phyloP scores from a whole-genome alignment of 2,797 vertebrate species.

The Onychomys arenicola region DNA sequence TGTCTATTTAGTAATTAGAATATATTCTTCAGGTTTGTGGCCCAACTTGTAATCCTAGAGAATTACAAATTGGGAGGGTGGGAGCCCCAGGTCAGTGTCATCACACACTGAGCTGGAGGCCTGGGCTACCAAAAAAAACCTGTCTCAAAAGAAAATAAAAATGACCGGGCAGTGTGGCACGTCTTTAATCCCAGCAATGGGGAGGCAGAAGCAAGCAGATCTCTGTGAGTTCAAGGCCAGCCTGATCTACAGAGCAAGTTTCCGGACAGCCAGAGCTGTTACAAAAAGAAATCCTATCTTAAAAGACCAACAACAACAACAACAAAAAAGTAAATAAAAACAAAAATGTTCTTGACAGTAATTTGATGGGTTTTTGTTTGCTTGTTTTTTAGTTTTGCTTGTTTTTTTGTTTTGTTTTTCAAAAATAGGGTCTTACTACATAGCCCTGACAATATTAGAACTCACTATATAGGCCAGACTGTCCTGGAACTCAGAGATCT shows the following conservation, averaged over 20 bases:
- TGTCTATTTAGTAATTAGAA: slow-evolving; percentile 52
- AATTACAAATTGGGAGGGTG: background rate
- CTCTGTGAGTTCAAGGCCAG: background rate
- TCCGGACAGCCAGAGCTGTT: background rate
- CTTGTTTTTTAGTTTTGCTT: background rate
- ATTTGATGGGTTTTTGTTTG: slow-evolving; percentile 15
- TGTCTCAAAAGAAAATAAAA: background rate
- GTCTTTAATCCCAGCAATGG: background rate
- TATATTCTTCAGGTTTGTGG: background rate
- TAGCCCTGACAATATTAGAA: background rate
- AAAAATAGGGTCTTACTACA: background rate
- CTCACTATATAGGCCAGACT: background rate
- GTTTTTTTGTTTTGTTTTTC: no score
- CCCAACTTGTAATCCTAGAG: background rate
- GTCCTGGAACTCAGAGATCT: background rate
- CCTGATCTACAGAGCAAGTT: background rate
- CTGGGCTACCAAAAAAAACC: background rate
- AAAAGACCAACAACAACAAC: no score
- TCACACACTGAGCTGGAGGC: background rate
- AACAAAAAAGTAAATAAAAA: background rate
- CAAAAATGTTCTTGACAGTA: background rate
- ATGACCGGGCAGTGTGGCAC: background rate
- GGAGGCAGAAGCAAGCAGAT: background rate
- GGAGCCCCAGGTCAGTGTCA: background rate
- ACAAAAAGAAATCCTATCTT: background rate